Evolutionary conservation across 2,888 invertebrate species (phyloP), one percentile per base, ranked within the genome.

Genomic region (Eurytoma californica): DNA sequence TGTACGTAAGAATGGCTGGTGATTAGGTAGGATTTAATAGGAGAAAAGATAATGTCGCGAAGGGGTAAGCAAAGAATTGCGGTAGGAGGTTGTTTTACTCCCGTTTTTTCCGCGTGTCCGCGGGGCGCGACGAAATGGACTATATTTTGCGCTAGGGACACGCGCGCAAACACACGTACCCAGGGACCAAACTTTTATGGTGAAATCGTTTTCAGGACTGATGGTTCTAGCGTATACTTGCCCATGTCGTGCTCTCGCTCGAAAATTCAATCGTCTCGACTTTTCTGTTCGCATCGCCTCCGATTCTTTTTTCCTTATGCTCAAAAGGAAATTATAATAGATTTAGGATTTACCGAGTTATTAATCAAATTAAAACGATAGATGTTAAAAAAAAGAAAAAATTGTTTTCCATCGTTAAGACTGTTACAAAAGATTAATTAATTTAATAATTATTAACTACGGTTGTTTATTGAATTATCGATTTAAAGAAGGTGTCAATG

Each of bases 181-280:
- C 72, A 81, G 81, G 81, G 81, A 81, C 81, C 81, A 81, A 81
- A 73, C 72, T 24, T 73, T 77, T 75, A 74, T 74, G 60, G 20
- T 70, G 69, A 79, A 76, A 77, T 81, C 78, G 85, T 86, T 86
- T 86, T 83, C 82, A 86, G 87, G 85, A 88, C 88, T 88, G 87
- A 88, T 84, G 89, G 86, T 88, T 88, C 87, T 89, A 88, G 87
- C 86, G 86, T 86, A 86, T 87, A 87, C 84, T 88, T 86, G 87
- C 87, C 78, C 72, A 77, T 80, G 65, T 73, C 58, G 28, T 47
- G 68, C 68, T 77, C 74, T 69, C 72, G 58, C n/a, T 68, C 67
- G 61, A 72, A 80, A 67, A 72, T 80, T 72, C 72, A 3, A 18
- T 65, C 20, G 51, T 58, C 53, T 16, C 30, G 30, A 68, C 13